Conservation (phyloP, 2,113 vertebrate species). For the Probosciger aterrimus region DNA sequence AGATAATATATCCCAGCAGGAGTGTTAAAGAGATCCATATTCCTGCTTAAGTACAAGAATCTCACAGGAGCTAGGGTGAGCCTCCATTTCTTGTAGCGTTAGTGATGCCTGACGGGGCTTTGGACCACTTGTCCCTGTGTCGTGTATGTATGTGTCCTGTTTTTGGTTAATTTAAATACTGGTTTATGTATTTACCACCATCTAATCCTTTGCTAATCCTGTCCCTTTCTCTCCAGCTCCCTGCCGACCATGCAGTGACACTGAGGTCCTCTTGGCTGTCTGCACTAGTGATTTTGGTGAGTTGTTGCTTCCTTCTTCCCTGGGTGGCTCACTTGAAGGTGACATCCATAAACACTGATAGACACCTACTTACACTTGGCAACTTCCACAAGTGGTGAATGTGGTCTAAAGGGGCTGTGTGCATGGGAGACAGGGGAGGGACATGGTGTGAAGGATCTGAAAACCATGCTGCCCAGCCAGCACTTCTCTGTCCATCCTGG, state of each 20-base stretch:
- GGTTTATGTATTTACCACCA: not conserved
- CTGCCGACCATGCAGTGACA: slow-evolving; percentile 91
- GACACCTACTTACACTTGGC: not conserved
- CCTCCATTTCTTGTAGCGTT: not conserved
- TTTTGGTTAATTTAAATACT: not conserved
- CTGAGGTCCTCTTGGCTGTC: slow-evolving; percentile 88
- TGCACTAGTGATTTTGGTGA: slow-evolving; percentile 97
- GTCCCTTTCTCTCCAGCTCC: slow-evolving; percentile 73
- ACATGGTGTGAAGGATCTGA: not conserved
- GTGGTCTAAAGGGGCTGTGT: not conserved
- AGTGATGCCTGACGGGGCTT: not conserved
- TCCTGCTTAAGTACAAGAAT: not conserved
- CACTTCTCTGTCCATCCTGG: not conserved
- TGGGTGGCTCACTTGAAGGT: not conserved
- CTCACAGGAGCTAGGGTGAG: not conserved
- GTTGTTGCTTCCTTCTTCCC: slow-evolving; percentile 23
- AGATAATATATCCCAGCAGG: not conserved
- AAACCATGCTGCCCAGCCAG: not conserved
- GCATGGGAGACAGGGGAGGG: not conserved
- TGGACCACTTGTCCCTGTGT: fast-evolving
- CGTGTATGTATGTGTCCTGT: fast-evolving
- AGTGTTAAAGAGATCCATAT: not conserved
- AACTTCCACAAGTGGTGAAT: not conserved
- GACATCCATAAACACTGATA: not conserved
- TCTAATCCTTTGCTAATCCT: not conserved